Evolutionary conservation across 1,140 invertebrate species (phyloP), one percentile per base, ranked within the genome.

Genomic region (Lucilia sericata): DNA sequence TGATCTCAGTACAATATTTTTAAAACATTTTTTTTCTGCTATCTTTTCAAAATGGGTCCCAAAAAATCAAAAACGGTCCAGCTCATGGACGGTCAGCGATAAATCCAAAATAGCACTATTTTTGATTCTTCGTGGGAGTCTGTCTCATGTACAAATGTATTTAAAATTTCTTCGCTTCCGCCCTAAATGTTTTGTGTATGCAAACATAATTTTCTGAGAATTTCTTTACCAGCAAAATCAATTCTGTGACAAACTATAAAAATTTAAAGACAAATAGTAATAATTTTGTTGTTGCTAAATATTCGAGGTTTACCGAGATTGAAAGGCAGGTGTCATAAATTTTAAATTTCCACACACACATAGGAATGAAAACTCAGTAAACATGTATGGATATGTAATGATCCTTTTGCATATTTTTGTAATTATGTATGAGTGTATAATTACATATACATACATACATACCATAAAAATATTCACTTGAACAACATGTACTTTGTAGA

Each of bases 221-320:
- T 17, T 55, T 55, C 17, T 17, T 55, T n/a, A n/a, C 14, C 12
- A 12, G 51, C 51, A 55, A 55, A 55, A 13, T 12, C 14, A 51
- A 12, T 55, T 55, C 12, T 1, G 2, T 14, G 51, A 55, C 51
- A 55, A 55, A 17, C 12, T 8, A 55, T 55, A 7, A 55, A 55
- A 17, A n/a, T 14, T 17, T 55, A 55, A 55, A 55, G 51, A 55
- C 0, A 55, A 14, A 1, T 30, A 55, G 13, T 55, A 55, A 55
- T 10, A 55, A 55, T 55, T 55, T 55, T 55, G 51, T 55, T 55
- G 12, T 55, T 55, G 51, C 2, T 17, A 70, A 25, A 70, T 70
- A 5, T 70, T 70, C 65, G 65, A 70, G n/a, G 65, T 25, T 70
- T 70, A 70, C 19, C 21, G 65, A 70, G 65, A 70, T 70, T 70